Percentiles rank a stretch among this genome's conserved stretches.
These are phyloP conservation scores for Drosophila longiperda DNA, from an alignment of 2,888 invertebrate genomes.

Conservation along the genomic window DNA sequence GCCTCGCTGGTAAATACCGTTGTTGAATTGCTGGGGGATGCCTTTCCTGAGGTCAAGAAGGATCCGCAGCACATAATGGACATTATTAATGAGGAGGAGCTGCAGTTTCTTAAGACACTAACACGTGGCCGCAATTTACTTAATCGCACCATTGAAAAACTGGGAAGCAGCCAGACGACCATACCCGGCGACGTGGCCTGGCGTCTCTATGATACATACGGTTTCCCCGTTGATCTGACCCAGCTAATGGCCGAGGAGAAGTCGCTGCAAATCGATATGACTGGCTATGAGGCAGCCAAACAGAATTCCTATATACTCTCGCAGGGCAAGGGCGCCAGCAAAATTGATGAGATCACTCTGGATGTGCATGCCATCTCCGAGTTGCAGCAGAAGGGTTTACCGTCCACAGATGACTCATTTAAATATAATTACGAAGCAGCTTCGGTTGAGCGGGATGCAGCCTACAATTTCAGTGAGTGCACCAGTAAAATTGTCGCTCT, in stretches of 20 bases:
- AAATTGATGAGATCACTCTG: conserved; percentile 93
- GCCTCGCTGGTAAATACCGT: conserved; percentile 95
- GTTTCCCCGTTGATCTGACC: conserved; percentile 99
- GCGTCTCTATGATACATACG: conserved; percentile 99
- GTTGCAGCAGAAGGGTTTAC: conserved; percentile 91
- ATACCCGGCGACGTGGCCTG: conserved; percentile 98
- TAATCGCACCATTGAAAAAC: conserved; percentile 94
- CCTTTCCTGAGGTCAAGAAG: conserved; percentile 92
- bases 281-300: conserved; percentile 95
- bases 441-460: conserved; percentile 88
- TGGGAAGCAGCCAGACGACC: conserved; percentile 88
- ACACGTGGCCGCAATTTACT: conserved; percentile 94
- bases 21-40: conserved; percentile 92
- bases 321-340: conserved; percentile 92
- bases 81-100: conserved; percentile 98
- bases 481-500: conserved; percentile 93
- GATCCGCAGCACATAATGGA: conserved; percentile 97
- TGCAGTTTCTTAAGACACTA: conserved; percentile 98
- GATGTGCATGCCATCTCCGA: conserved; percentile 98
- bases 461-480: conserved; percentile 91
- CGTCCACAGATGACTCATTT: conserved; percentile 94
- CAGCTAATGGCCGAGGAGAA: conserved; percentile 99
- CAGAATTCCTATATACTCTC: conserved; percentile 95
- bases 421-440: conserved; percentile 95
- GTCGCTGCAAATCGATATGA: conserved; percentile 94